Evolutionary conservation across 1,140 invertebrate species (phyloP).

Genomic region (Plutomurus gul): DNA sequence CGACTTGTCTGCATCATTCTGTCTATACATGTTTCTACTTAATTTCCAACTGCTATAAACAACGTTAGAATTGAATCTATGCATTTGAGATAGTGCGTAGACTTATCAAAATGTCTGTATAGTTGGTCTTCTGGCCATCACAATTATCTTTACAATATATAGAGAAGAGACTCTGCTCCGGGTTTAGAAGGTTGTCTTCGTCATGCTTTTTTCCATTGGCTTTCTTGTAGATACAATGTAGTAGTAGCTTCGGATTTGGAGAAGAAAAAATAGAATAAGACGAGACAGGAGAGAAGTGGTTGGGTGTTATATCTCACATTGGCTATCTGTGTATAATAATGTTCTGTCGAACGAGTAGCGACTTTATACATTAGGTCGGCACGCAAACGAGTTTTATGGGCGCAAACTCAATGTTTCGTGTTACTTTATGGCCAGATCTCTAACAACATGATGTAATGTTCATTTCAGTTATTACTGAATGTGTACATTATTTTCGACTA

Average conservation of each 20-base stretch:
- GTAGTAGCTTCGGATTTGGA: not conserved
- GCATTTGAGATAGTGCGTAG: not conserved
- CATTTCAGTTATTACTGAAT: not conserved
- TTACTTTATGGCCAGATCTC: not conserved
- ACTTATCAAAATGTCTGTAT: not conserved
- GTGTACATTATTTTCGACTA: too few species aligned
- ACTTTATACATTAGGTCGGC: not conserved
- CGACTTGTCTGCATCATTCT: not conserved
- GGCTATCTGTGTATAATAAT: not conserved
- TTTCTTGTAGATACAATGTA: too few species aligned
- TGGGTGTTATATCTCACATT: slow-evolving; percentile 21
- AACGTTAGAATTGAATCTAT: too few species aligned
- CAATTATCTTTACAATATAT: not conserved
- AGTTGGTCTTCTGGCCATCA: not conserved
- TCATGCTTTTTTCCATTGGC: not conserved
- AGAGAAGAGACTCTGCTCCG: not conserved
- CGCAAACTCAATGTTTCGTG: slow-evolving; percentile 2
- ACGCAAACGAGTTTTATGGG: slow-evolving; percentile 37
- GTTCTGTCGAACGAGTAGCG: not conserved
- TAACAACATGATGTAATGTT: slow-evolving; percentile 7
- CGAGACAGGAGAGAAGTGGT: slow-evolving; percentile 14
- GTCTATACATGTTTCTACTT: too few species aligned
- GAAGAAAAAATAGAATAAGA: not conserved
- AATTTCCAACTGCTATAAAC: too few species aligned
- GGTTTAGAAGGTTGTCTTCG: not conserved